Evolutionary conservation across 2,888 invertebrate genomes (phyloP), one percentile per base, ranked within the genome.

Genomic region (Furcula furcula): DNA sequence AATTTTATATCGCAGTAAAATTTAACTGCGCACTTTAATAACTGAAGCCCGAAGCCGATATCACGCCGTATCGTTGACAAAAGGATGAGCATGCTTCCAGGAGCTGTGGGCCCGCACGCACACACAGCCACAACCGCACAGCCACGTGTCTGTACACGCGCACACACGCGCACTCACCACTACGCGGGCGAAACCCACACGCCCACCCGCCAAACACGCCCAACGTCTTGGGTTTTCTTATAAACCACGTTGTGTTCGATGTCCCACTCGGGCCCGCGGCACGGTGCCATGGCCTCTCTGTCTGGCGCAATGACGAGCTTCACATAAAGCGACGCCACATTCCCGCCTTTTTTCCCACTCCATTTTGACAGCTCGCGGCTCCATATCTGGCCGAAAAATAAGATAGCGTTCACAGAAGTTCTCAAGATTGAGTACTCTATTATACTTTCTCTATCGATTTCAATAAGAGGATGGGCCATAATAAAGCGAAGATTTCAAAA

Each of bases 281-380:
- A 23, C 34, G 19, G 44, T 54, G 54, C 49, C 50, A 46, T 41
- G 36, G 44, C 50, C 59, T 79, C 82, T 75, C 79, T 55, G 58
- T 84, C 77, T 71, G 42, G 46, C 86, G 84, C 85, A 82, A 88
- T 88, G 86, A 88, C 84, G 88, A 88, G 88, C 80, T 76, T 81
- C 89, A 83, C 86, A 88, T 89, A 88, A 89, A 88, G 82, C 78
- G 85, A 78, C 64, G 87, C 88, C 89, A 78, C 89, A 89, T 89
- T 89, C 89, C 89, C 89, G 89, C 89, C 89, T 89, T 89, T 89
- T 89, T 89, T 89, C 88, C 88, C 87, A 86, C 87, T 88, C 88
- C 88, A 87, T 86, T 87, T 87, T 87, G 87, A 88, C 88, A 87
- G 87, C 81, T 87, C 88, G 88, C 73, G 87, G 88, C 88, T 84